phyloP scores from a whole-genome alignment of 2,888 invertebrate species.

The Aphodius sticticus region DNA sequence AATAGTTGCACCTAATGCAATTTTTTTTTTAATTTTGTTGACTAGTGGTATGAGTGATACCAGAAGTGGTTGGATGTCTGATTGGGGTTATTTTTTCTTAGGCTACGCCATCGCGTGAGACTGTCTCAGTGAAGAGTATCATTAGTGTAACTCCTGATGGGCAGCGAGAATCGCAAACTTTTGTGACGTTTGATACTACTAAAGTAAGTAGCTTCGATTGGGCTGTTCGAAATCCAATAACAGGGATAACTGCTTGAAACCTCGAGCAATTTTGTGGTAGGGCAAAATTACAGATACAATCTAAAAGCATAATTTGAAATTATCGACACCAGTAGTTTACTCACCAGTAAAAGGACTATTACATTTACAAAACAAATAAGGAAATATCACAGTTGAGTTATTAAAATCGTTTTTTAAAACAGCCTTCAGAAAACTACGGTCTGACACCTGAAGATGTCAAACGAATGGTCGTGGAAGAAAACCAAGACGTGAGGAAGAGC shows the following conservation, averaged over 20 bases:
- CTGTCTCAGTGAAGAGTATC: constrained; percentile 39
- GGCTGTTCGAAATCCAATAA: neutral
- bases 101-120: constrained; percentile 38
- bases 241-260: neutral
- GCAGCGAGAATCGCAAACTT: constrained; percentile 37
- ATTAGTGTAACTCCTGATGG: constrained; percentile 39
- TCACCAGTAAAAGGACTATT: too few species aligned
- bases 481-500: constrained; percentile 53
- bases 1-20: too few species aligned
- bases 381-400: too few species aligned
- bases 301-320: too few species aligned
- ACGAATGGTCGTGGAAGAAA: constrained; percentile 53
- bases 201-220: constrained; percentile 24
- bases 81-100: constrained; percentile 24
- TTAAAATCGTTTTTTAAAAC: neutral
- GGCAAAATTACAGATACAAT: too few species aligned
- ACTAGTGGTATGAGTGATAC: too few species aligned
- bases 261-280: too few species aligned
- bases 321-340: too few species aligned
- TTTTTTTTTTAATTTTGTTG: too few species aligned
- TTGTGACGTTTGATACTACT: constrained; percentile 42
- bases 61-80: too few species aligned
- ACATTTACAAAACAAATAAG: too few species aligned
- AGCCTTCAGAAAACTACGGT: neutral
- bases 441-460: constrained; percentile 47